A percentile compares a stretch with the other conserved stretches of the same genome.
These are phyloP conservation scores for Amaurobius ferox DNA, from an alignment of 2,888 invertebrate species.

Conservation along the genomic window DNA sequence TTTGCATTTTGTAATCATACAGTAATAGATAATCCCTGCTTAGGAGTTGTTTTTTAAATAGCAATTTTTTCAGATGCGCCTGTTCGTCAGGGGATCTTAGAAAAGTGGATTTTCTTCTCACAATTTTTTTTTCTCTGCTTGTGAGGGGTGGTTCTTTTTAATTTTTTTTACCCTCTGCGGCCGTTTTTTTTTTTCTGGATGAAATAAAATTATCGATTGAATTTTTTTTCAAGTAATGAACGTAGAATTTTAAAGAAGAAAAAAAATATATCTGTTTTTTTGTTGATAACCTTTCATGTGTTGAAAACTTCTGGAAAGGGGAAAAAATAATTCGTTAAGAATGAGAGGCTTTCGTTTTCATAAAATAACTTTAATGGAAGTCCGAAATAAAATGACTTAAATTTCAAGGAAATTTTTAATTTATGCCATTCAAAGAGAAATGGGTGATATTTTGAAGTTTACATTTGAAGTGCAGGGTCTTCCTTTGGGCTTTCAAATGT, in stretches of 20 bases:
- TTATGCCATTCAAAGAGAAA: no score
- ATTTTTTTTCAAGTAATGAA: constrained; percentile 12
- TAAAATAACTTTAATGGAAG: not conserved
- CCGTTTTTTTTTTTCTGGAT: not conserved
- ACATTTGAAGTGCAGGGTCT: no score
- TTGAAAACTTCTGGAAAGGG: not conserved
- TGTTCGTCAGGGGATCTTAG: constrained; percentile 18
- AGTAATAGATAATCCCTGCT: constrained; percentile 72
- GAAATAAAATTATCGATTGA: constrained; percentile 13
- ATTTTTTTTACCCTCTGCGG: not conserved
- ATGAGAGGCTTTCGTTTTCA: not conserved
- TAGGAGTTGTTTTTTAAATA: constrained; percentile 61
- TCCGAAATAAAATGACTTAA: not conserved
- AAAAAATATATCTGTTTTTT: constrained; percentile 1
- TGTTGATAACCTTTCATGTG: constrained; percentile 18
- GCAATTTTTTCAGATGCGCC: constrained; percentile 45
- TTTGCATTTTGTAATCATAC: constrained; percentile 71
- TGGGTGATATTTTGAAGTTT: no score
- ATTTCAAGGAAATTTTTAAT: not conserved
- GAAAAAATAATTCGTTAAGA: constrained; percentile 4
- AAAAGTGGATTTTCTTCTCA: constrained; percentile 14
- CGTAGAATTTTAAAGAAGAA: not conserved
- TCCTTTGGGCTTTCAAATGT: no score
- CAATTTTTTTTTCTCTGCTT: not conserved
- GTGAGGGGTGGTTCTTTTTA: constrained; percentile 10